Evolutionary conservation across 2,113 vertebrate species (phyloP).

Genomic region (Cervus canadensis): DNA sequence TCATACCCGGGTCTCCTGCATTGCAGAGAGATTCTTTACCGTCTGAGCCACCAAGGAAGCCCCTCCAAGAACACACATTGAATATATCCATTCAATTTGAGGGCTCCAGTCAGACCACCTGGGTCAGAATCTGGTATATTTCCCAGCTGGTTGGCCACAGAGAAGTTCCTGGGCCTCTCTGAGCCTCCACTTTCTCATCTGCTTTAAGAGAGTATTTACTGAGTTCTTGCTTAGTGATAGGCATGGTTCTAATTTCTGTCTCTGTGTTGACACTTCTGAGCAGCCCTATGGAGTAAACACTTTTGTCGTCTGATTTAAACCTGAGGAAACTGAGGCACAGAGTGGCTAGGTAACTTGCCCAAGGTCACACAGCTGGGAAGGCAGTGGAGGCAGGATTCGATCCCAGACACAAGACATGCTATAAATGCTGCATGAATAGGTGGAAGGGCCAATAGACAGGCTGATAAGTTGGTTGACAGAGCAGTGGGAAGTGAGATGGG

Average conservation of each 20-base stretch:
- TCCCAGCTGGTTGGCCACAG: neutral
- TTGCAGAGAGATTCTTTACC: neutral
- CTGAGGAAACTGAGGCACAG: neutral
- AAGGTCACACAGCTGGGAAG: neutral
- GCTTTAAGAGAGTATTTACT: neutral
- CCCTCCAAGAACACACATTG: rapidly evolving
- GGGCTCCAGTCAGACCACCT: neutral
- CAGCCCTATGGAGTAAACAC: neutral
- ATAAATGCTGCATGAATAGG: no score
- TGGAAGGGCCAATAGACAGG: neutral
- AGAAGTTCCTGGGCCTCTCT: neutral
- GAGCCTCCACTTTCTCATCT: neutral
- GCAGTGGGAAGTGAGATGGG: neutral
- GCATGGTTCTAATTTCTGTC: neutral
- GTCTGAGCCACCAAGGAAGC: neutral
- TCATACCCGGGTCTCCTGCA: neutral
- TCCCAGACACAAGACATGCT: neutral
- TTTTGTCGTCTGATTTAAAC: neutral
- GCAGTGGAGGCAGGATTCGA: neutral
- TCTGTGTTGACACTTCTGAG: neutral
- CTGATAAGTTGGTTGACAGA: neutral
- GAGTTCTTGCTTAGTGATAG: neutral
- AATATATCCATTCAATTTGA: rapidly evolving
- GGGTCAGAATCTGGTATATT: neutral
- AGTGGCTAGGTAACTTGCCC: neutral